phyloP scores from a whole-genome alignment of 2,888 invertebrate genomes.

The Oligia latruncula region DNA sequence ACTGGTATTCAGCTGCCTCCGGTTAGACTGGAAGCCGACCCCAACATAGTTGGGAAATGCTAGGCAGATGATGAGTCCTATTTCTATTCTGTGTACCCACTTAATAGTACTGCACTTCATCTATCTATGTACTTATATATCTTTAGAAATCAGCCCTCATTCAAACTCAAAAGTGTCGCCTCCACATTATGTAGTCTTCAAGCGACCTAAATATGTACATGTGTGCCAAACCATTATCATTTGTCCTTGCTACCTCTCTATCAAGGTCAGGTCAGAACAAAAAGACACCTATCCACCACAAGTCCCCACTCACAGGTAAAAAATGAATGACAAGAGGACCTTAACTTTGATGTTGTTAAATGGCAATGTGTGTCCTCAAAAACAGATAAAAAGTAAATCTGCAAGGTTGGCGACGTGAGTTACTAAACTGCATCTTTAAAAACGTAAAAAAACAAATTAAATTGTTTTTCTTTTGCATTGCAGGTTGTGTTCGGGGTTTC shows the following conservation, averaged over 20 bases:
- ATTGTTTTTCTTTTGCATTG: conserved; percentile 46
- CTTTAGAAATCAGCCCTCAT: conserved; percentile 27
- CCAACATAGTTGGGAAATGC: background rate
- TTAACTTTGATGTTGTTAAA: conserved; percentile 80
- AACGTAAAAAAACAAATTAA: conserved; percentile 38
- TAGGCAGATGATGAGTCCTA: background rate
- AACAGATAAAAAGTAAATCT: conserved; percentile 75
- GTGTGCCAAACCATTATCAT: conserved; percentile 46
- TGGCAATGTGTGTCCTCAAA: conserved; percentile 82
- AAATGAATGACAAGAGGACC: conserved; percentile 77
- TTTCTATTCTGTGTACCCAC: background rate
- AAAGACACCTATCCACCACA: conserved; percentile 59
- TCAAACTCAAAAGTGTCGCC: conserved; percentile 19
- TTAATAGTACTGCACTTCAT: background rate
- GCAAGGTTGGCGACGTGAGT: conserved; percentile 77
- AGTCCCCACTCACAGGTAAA: conserved; percentile 67
- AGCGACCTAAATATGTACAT: conserved; percentile 35
- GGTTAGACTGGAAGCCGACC: background rate
- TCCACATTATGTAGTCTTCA: conserved; percentile 18
- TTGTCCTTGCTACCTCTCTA: conserved; percentile 63
- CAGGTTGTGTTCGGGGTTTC: conserved; percentile 22
- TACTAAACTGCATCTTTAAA: conserved; percentile 66
- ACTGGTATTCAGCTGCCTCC: background rate
- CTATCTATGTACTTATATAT: background rate
- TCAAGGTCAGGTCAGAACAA: conserved; percentile 63